phyloP scores from a whole-genome alignment of 2,113 vertebrate species.

The Lepus timidus region DNA sequence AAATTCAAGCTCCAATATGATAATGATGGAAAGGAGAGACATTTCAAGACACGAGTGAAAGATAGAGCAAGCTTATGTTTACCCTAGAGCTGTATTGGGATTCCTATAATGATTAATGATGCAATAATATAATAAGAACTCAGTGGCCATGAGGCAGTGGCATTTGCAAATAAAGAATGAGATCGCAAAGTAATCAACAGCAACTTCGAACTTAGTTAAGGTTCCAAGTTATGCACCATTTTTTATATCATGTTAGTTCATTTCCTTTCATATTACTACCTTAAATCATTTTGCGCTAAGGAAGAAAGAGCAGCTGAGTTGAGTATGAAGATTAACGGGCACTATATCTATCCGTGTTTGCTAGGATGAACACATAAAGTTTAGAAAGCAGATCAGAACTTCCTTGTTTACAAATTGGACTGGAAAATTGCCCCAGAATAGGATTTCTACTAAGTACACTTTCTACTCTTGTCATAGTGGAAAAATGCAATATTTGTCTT shows the following conservation, averaged over 20 bases:
- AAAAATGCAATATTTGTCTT: not conserved
- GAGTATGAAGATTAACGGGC: slow-evolving; percentile 78
- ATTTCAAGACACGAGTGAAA: slow-evolving; percentile 62
- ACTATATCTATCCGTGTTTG: slow-evolving; percentile 66
- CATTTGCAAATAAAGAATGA: slow-evolving; percentile 85
- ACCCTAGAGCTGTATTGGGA: slow-evolving; percentile 70
- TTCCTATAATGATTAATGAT: slow-evolving; percentile 82
- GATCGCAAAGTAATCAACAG: slow-evolving; percentile 79
- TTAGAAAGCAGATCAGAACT: slow-evolving; percentile 68
- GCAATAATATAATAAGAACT: slow-evolving; percentile 83
- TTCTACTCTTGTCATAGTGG: not conserved
- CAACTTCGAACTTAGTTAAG: slow-evolving; percentile 78
- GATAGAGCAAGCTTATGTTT: slow-evolving; percentile 63
- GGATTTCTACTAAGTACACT: not conserved
- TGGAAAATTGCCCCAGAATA: slow-evolving; percentile 51
- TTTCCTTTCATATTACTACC: slow-evolving; percentile 82
- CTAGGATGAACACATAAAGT: slow-evolving; percentile 73
- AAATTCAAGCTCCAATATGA: slow-evolving; percentile 67
- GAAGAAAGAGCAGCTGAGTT: slow-evolving; percentile 75
- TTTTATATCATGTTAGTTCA: slow-evolving; percentile 80
- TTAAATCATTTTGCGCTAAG: slow-evolving; percentile 82
- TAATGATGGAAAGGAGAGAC: slow-evolving; percentile 63
- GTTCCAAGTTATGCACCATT: slow-evolving; percentile 75
- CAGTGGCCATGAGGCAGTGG: slow-evolving; percentile 84
- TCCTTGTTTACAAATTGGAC: slow-evolving; percentile 64